Evolutionary conservation across 23 tunicate species (phyloP).

Genomic region (Ascidia mentula): DNA sequence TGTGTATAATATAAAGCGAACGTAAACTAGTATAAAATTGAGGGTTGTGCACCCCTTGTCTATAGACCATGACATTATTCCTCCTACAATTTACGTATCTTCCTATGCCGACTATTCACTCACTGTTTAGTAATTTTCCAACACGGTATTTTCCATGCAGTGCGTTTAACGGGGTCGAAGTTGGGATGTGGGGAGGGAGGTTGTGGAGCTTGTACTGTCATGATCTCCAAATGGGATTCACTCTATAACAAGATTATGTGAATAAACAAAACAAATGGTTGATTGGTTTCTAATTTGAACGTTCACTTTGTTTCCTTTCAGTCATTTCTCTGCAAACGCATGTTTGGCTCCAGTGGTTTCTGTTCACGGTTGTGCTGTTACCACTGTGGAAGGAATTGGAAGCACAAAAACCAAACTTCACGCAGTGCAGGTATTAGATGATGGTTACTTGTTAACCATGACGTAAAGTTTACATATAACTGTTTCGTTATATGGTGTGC

Average conservation of each 20-base stretch:
- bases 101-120: too few species aligned
- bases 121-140: too few species aligned
- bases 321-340: slow-evolving; percentile 82
- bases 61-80: too few species aligned
- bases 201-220: slow-evolving; percentile 99
- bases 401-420: slow-evolving; percentile 84
- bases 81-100: too few species aligned
- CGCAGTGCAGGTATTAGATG: slow-evolving; percentile 55
- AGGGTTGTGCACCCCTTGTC: background rate
- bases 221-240: slow-evolving; percentile 82
- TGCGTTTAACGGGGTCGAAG: slow-evolving; percentile 76
- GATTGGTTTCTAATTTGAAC: too few species aligned
- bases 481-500: background rate
- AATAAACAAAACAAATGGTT: too few species aligned
- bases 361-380: slow-evolving; percentile 77
- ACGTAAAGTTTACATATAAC: too few species aligned
- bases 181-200: slow-evolving; percentile 99
- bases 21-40: too few species aligned
- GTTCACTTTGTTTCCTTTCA: too few species aligned
- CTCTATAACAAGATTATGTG: slow-evolving; percentile 20
- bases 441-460: background rate
- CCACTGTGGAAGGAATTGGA: slow-evolving; percentile 97
- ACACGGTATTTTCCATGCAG: too few species aligned
- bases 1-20: too few species aligned
- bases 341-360: slow-evolving; percentile 86